These are phyloP conservation scores for Molothrus aeneus DNA, from an alignment of 2,797 vertebrate genomes.

Conservation along the genomic window DNA sequence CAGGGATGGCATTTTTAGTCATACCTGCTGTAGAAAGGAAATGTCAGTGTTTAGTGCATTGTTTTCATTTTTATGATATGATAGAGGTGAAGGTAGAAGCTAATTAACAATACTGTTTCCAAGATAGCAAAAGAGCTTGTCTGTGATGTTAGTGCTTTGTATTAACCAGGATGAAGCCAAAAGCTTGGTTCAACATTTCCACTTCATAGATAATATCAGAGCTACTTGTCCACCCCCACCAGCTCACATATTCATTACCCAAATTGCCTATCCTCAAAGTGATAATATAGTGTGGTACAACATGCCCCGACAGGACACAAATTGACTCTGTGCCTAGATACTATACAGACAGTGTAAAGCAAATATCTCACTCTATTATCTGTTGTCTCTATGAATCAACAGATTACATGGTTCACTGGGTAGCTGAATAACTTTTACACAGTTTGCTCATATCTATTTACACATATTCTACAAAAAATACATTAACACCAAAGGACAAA, in stretches of 20 bases:
- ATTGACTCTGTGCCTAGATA: constrained; percentile 77
- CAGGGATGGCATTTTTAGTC: constrained; percentile 2
- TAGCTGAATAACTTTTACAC: constrained; percentile 82
- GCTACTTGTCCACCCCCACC: constrained; percentile 63
- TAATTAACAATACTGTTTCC: constrained; percentile 71
- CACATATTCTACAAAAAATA: constrained; percentile 79
- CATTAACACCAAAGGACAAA: constrained; percentile 77
- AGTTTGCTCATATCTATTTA: constrained; percentile 83
- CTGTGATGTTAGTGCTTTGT: constrained; percentile 50
- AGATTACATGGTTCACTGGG: constrained; percentile 83
- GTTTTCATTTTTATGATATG: constrained; percentile 50
- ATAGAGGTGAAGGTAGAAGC: constrained; percentile 59
- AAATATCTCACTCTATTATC: constrained; percentile 86
- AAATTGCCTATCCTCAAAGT: constrained; percentile 78
- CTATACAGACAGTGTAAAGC: constrained; percentile 72
- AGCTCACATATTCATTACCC: constrained; percentile 81
- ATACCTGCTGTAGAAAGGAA: constrained; percentile 11
- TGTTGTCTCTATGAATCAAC: constrained; percentile 83
- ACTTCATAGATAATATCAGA: constrained; percentile 63
- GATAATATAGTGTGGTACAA: constrained; percentile 81
- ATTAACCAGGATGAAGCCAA: constrained; percentile 64
- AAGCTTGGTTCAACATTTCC: constrained; percentile 68
- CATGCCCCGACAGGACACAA: constrained; percentile 81
- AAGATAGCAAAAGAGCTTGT: constrained; percentile 40
- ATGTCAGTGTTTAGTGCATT: constrained; percentile 31